Evolutionary conservation across 2,888 invertebrate species (phyloP), one percentile per base, ranked within the genome.

Genomic region (Gryllus longicercus): DNA sequence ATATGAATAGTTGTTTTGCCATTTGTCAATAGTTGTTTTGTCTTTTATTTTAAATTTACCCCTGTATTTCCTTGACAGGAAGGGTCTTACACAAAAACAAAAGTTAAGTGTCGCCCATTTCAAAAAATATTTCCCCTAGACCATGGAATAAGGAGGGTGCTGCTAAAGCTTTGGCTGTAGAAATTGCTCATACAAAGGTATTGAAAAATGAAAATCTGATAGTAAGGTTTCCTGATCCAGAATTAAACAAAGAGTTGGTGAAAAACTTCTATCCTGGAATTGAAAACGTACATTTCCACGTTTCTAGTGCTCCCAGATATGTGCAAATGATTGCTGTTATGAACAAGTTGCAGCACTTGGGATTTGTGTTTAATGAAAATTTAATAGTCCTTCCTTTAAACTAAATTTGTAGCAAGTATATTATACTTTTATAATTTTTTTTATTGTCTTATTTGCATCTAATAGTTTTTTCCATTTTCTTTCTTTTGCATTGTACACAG

Each of bases 211-310:
- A 89, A 80, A 90, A 90, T 82, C 86, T 93, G 79, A 89, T 92
- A 51, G 89, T 93, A 63, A 90, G 91, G 83, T 93, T 93, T 85
- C 93, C 93, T 0, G 93, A 93, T 87, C 90, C 91, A 8, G 91
- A 92, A 83, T 85, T 93, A 16, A 91, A 89, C 82, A 89, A 90
- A 79, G 90, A 91, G 77, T 90, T 91, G 80, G 91, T 93, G 1
- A 88, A 90, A 63, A 87, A 88, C 80, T 91, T 91, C 84, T 91
- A 92, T 84, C 84, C 89, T 2, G 88, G 88, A 8, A 93, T 93
- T 80, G 90, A 91, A 81, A 91, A 90, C 82, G 92, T 93, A 49
- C 91, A 92, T 85, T 92, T 93, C 84, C 92, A 92, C 84, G 90
- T 90, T 83, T 91, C 91, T 1, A 91, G 91, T 74, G 89, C 90